A percentile compares a stretch with the other conserved stretches of the same genome.
Conservation (phyloP, 2,888 invertebrate species). For the Dolichopus griseipennis region DNA sequence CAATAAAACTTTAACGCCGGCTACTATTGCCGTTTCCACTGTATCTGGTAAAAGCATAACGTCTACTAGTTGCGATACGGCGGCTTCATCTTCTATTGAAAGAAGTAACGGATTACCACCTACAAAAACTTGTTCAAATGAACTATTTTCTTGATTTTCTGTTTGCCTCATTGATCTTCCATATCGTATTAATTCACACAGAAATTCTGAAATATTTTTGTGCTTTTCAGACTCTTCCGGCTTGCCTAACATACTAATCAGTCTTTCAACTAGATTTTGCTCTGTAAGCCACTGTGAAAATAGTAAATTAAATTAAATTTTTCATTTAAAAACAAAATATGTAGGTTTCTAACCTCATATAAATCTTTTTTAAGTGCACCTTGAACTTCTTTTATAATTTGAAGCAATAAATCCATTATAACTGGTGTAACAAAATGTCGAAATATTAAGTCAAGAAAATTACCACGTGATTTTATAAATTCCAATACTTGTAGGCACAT, state of each 20-base stretch:
- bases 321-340: slow-evolving; percentile 40
- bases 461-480: slow-evolving; percentile 77
- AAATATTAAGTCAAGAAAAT: slow-evolving; percentile 78
- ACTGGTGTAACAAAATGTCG: slow-evolving; percentile 90
- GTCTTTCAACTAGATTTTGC: slow-evolving; percentile 74
- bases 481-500: slow-evolving; percentile 86
- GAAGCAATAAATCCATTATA: slow-evolving; percentile 83
- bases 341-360: slow-evolving; percentile 50
- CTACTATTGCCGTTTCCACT: slow-evolving; percentile 62
- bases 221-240: slow-evolving; percentile 66
- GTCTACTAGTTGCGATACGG: slow-evolving; percentile 59
- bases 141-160: slow-evolving; percentile 49
- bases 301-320: no score
- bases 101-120: slow-evolving; percentile 59
- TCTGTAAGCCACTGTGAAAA: slow-evolving; percentile 76
- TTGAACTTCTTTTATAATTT: slow-evolving; percentile 75
- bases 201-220: slow-evolving; percentile 76
- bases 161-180: slow-evolving; percentile 50
- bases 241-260: slow-evolving; percentile 56
- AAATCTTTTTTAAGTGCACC: slow-evolving; percentile 62
- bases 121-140: slow-evolving; percentile 37
- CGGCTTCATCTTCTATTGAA: slow-evolving; percentile 58
- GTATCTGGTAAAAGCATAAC: slow-evolving; percentile 62
- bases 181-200: slow-evolving; percentile 73
- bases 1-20: slow-evolving; percentile 71